Percentiles rank a stretch among this genome's conserved stretches.
phyloP scores from a whole-genome alignment of 1,140 invertebrate species.

The honey bee (Apis mellifera) region Amel_HAv3.1 CM009932.2:14063001-14063500 shows the following conservation, averaged over 20 bases:
- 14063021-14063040: not conserved
- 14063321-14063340: too few species aligned
- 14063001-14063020: not conserved
- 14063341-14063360: not conserved
- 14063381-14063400: slow-evolving; percentile 92
- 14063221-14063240: too few species aligned
- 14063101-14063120: slow-evolving; percentile 27
- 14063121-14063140: not conserved
- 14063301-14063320: not conserved
- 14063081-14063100: slow-evolving; percentile 25
- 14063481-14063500: slow-evolving; percentile 38
- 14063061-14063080: slow-evolving; percentile 10
- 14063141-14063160: not conserved
- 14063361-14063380: slow-evolving; percentile 84
- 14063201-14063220: not conserved
- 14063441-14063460: slow-evolving; percentile 19
- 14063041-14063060: not conserved
- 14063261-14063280: too few species aligned
- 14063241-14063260: not conserved
- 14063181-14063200: not conserved
- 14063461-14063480: slow-evolving; percentile 47
- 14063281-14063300: not conserved
- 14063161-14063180: not conserved
- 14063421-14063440: slow-evolving; percentile 93
- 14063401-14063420: slow-evolving; percentile 95